phyloP scores from a whole-genome alignment of 2,888 invertebrate genomes.

The Heliconius cydno region DNA sequence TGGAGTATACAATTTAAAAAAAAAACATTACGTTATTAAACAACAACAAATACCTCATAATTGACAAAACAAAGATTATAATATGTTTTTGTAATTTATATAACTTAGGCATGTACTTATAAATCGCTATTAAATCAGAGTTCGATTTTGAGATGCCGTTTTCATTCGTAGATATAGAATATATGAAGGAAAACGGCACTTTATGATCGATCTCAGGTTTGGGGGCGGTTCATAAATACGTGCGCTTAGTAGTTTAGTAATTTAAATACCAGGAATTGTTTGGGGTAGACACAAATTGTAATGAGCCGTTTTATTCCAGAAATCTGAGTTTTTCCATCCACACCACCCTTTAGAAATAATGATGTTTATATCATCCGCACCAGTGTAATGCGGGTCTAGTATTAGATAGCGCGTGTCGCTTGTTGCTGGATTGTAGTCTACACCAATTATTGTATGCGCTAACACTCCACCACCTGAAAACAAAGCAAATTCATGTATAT shows the following conservation, averaged over 20 bases:
- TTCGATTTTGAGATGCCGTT: too few relatives aligned
- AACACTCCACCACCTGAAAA: slow-evolving; percentile 95
- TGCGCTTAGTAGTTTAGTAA: slow-evolving; percentile 49
- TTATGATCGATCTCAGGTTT: too few relatives aligned
- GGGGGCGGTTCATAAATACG: too few relatives aligned
- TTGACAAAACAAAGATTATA: background rate
- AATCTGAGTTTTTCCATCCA: slow-evolving; percentile 96
- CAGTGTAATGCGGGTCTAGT: slow-evolving; percentile 99
- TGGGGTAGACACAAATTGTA: slow-evolving; percentile 98
- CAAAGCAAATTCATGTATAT: background rate
- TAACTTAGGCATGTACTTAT: background rate
- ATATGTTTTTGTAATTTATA: background rate
- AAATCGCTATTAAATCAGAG: too few relatives aligned
- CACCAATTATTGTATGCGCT: slow-evolving; percentile 98
- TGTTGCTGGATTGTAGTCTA: slow-evolving; percentile 91
- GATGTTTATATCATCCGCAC: slow-evolving; percentile 89
- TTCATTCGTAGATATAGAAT: too few relatives aligned
- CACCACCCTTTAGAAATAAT: slow-evolving; percentile 96
- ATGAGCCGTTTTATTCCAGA: slow-evolving; percentile 97
- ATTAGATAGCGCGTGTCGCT: slow-evolving; percentile 96
- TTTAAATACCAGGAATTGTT: slow-evolving; percentile 70
- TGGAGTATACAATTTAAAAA: background rate
- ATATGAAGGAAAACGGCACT: too few relatives aligned
- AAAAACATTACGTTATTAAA: background rate
- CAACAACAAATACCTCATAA: background rate